These are phyloP conservation scores for Hippocampus comes DNA, from an alignment of 2,113 vertebrate genomes.

Conservation along the genomic window DNA sequence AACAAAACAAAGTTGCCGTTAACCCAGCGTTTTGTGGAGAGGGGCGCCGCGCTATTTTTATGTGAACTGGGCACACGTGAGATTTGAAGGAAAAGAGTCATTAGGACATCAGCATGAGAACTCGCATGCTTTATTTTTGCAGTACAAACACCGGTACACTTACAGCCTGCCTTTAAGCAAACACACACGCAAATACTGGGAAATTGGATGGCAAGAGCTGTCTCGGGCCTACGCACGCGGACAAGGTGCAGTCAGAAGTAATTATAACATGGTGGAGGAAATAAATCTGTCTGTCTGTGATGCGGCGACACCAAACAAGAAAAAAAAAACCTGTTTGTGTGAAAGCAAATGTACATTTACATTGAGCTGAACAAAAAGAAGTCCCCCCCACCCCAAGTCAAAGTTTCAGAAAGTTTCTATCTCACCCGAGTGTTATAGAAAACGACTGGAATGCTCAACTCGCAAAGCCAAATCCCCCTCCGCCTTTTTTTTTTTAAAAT, in stretches of 20 bases:
- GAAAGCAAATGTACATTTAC: not conserved
- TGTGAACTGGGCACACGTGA: slow-evolving; percentile 27
- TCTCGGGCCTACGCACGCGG: no score
- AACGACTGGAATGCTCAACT: not conserved
- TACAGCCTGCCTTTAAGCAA: not conserved
- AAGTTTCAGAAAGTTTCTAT: not conserved
- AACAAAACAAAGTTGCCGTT: not conserved
- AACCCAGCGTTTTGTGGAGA: slow-evolving; percentile 14
- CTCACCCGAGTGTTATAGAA: not conserved
- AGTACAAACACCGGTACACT: slow-evolving; percentile 21
- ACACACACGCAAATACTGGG: not conserved
- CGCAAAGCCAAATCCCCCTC: slow-evolving; percentile 1
- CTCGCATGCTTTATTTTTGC: slow-evolving; percentile 21
- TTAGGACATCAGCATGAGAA: slow-evolving; percentile 27
- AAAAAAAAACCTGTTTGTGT: not conserved
- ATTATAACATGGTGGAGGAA: no score
- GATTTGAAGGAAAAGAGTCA: slow-evolving; percentile 27
- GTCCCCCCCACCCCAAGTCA: not conserved
- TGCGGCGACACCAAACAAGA: not conserved
- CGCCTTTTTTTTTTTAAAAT: not conserved
- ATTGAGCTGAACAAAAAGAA: not conserved
- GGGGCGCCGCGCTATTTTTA: slow-evolving; percentile 19
- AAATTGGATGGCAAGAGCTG: no score
- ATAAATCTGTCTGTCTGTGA: not conserved
- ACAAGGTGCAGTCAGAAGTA: no score